Evolutionary conservation across 35 echinoderm and acorn worm species (phyloP).

Genomic region (Chiridota heheva): DNA sequence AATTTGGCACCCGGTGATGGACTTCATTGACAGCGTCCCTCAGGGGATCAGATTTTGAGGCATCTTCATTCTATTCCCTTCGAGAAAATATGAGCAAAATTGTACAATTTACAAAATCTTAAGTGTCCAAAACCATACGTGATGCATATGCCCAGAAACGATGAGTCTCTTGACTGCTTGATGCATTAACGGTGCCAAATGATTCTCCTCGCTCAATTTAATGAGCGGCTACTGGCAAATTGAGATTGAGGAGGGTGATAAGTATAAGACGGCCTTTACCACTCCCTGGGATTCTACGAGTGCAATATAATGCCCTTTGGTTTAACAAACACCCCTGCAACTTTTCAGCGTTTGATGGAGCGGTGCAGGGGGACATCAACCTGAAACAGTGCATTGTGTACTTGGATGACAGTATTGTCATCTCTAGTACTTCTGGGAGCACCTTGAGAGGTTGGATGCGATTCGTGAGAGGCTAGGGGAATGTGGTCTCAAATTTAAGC

Average conservation of each 20-base stretch:
- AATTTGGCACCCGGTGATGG: too few species aligned
- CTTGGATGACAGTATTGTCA: conserved; percentile 42
- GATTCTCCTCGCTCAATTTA: conserved; percentile 35
- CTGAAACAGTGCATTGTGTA: conserved; percentile 37
- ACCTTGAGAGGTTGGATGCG: conserved; percentile 14
- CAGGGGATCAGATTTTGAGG: too few species aligned
- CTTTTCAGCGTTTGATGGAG: conserved; percentile 40
- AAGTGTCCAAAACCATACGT: too few species aligned
- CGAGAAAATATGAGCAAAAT: too few species aligned
- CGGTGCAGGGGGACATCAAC: conserved; percentile 28
- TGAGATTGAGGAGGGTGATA: conserved; percentile 25
- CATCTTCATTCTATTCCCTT: too few species aligned
- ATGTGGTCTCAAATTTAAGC: conserved; percentile 28
- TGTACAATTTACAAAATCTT: too few species aligned
- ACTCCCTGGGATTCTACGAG: conserved; percentile 47
- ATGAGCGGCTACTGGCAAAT: conserved; percentile 52
- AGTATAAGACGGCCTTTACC: neutral
- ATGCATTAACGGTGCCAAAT: conserved; percentile 28
- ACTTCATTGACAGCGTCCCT: too few species aligned
- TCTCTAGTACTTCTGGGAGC: conserved; percentile 42
- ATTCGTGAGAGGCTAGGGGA: conserved; percentile 21
- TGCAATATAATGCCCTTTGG: conserved; percentile 40
- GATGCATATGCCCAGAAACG: conserved; percentile 21
- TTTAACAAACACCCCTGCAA: conserved; percentile 28
- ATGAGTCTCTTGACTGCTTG: conserved; percentile 25